These are phyloP conservation scores for Orbicella faveolata DNA, from an alignment of 64 coral and sea anemone species.

Conservation along the genomic window DNA sequence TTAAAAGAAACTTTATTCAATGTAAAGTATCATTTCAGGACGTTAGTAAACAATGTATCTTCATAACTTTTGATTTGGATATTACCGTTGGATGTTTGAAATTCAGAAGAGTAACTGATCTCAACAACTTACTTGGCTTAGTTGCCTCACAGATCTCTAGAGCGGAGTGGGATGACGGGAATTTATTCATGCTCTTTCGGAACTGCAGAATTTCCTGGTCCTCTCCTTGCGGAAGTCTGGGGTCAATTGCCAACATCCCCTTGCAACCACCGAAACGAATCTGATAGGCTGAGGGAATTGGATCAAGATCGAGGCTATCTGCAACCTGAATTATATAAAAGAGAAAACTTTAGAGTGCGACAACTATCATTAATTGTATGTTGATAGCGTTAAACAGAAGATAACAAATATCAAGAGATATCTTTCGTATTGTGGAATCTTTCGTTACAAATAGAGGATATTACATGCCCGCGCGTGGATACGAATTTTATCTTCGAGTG, in stretches of 20 bases:
- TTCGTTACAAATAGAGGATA: too few species aligned
- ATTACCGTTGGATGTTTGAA: neutral
- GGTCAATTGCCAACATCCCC: slow-evolving; percentile 78
- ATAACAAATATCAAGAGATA: neutral
- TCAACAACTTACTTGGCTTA: slow-evolving; percentile 62
- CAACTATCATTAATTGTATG: too few species aligned
- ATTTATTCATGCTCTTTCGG: slow-evolving; percentile 89
- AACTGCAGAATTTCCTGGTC: slow-evolving; percentile 57
- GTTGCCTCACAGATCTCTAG: slow-evolving; percentile 83
- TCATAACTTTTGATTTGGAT: neutral
- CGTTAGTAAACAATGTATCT: too few species aligned
- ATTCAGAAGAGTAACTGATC: neutral
- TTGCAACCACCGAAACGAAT: slow-evolving; percentile 90
- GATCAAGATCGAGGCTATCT: slow-evolving; percentile 60
- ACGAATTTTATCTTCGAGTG: too few species aligned
- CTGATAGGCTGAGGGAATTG: slow-evolving; percentile 77
- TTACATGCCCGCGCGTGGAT: too few species aligned
- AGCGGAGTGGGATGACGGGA: slow-evolving; percentile 49
- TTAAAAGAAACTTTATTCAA: too few species aligned
- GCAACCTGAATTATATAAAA: slow-evolving; percentile 50
- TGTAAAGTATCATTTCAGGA: too few species aligned
- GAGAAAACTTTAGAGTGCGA: neutral
- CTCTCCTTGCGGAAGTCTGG: slow-evolving; percentile 49
- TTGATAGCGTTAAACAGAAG: neutral
- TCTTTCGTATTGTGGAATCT: too few species aligned